Evolutionary conservation across 2,113 vertebrate species (phyloP), one percentile per base, ranked within the genome.

Genomic region (Desmodus rotundus): DNA sequence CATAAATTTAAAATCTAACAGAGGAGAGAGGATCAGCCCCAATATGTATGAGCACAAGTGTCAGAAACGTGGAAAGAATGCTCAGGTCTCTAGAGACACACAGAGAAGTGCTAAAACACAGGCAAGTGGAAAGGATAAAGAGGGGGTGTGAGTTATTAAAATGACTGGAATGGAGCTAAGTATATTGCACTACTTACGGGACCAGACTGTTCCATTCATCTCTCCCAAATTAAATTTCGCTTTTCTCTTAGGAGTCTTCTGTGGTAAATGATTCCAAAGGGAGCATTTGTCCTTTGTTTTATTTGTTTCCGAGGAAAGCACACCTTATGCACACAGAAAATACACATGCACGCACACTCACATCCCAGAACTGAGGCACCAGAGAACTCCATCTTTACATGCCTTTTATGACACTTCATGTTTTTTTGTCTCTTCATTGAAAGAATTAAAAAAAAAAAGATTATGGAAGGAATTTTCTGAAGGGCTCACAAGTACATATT

Each of bases 191-290:
- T 88, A 63, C 92, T 89, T 96, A 90, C 36, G 94, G 85, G 90
- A 81, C 92, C 93, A 97, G 56, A 85, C 85, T 96, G 68, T 72
- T 96, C 86, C 83, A 92, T 83, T 95, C 88, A 96, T 92, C 85
- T 90, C 24, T 91, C 82, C 80, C 96, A 95, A 95, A 96, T 97
- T 96, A 96, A 97, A 96, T 96, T 95, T 98, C 84, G 88, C 96
- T 96, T 96, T 92, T 77, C 96, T 96, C 90, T 0, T n/a, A 95
- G 92, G 92, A 95, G 73, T 89, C 58, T 93, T 95, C 70, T 88
- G 81, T 89, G 88, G 85, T 58, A 92, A 90, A 95, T 78, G 50
- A 63, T 54, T 95, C 87, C 96, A 92, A 86, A 94, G 95, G 95
- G 96, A 97, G 82, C 36, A 92, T 92, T 97, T 90, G 56, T 92